phyloP scores from a whole-genome alignment of 2,888 invertebrate species.

The Noctua janthe region DNA sequence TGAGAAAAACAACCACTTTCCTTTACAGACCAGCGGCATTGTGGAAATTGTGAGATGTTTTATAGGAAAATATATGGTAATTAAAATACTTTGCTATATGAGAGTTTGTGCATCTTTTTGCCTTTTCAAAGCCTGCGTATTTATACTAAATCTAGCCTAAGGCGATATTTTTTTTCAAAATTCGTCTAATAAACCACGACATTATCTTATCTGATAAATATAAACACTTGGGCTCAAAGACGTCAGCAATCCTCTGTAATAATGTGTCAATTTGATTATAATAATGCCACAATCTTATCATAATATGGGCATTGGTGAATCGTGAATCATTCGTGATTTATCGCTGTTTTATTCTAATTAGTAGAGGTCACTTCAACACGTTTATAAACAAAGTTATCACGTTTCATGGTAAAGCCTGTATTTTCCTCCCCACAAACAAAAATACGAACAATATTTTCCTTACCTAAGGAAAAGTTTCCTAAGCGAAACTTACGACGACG shows the following conservation, averaged over 20 bases:
- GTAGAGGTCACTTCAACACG: background rate
- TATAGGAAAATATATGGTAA: background rate
- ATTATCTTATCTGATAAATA: conserved; percentile 17
- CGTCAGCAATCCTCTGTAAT: conserved; percentile 27
- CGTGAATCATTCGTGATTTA: conserved; percentile 10
- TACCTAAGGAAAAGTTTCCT: conserved; percentile 11
- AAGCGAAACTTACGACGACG: conserved; percentile 9
- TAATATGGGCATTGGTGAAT: background rate
- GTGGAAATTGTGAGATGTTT: conserved; percentile 31
- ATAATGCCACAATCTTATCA: conserved; percentile 14
- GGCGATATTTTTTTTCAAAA: background rate
- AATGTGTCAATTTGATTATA: conserved; percentile 24
- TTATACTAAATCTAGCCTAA: background rate
- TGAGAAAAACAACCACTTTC: conserved; percentile 52
- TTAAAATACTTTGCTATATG: background rate
- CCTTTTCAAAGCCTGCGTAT: background rate
- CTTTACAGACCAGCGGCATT: conserved; percentile 15
- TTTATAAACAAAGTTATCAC: conserved; percentile 1
- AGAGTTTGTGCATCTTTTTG: background rate
- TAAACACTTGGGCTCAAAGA: conserved; percentile 5
- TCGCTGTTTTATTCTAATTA: conserved; percentile 19
- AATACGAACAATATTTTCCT: conserved; percentile 19
- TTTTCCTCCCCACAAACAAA: conserved; percentile 11
- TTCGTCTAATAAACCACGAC: background rate
- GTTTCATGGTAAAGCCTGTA: background rate